Percentiles rank a stretch among this genome's conserved stretches.
These are phyloP conservation scores for Drepana falcataria DNA, from an alignment of 2,888 invertebrate genomes.

Conservation along the genomic window DNA sequence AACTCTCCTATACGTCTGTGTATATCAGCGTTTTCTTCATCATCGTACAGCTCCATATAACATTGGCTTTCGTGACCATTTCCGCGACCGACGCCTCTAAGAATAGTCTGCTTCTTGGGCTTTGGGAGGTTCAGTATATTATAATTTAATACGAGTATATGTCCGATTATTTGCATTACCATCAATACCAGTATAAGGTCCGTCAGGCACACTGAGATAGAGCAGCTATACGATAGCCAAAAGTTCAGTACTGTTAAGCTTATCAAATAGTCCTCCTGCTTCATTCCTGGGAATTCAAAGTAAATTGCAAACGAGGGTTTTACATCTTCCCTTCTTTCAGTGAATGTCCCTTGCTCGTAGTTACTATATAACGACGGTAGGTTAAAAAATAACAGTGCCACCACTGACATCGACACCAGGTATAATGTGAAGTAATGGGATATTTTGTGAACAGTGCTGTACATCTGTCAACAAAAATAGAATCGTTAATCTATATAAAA, in stretches of 20 bases:
- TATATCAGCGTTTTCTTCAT: conserved; percentile 1
- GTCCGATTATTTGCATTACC: conserved; percentile 18
- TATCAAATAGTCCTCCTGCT: conserved; percentile 8
- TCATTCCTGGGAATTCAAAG: conserved; percentile 11
- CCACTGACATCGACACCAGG: background rate
- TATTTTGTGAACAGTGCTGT: background rate
- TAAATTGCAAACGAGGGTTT: conserved; percentile 10
- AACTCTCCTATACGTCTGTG: conserved; percentile 1
- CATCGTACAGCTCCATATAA: background rate
- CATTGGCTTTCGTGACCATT: too few relatives aligned
- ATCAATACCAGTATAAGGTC: conserved; percentile 13
- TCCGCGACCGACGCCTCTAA: background rate
- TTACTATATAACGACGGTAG: conserved; percentile 3
- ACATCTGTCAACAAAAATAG: background rate
- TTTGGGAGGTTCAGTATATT: conserved; percentile 8
- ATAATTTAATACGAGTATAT: conserved; percentile 10
- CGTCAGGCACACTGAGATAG: conserved; percentile 4
- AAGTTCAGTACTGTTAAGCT: conserved; percentile 3
- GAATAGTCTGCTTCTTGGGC: background rate
- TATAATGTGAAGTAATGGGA: background rate
- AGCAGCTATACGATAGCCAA: conserved; percentile 7
- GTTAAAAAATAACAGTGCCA: conserved; percentile 2
- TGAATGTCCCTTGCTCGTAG: conserved; percentile 3
- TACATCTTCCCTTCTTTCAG: background rate
- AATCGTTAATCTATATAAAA: too few relatives aligned